A percentile compares a stretch with the other conserved stretches of the same genome.
Evolutionary conservation across 1,140 invertebrate species (phyloP).

Genomic region (Dinoponera quadriceps): DNA sequence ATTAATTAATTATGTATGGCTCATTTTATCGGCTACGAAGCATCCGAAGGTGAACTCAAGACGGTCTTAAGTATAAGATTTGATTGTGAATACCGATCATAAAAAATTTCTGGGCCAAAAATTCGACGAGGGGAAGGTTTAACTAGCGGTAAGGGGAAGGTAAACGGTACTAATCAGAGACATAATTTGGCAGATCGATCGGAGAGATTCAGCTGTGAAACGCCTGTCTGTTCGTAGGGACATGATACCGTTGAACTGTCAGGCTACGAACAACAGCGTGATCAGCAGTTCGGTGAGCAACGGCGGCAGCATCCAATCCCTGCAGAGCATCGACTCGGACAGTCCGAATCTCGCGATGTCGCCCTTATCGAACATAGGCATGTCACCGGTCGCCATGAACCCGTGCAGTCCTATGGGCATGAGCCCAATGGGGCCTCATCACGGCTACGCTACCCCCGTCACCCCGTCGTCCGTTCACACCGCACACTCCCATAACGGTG

Average conservation of each 20-base stretch:
- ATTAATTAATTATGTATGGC: too few species aligned
- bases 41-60: too few species aligned
- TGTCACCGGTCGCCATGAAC: conserved; percentile 82
- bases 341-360: conserved; percentile 81
- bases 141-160: too few species aligned
- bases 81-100: too few species aligned
- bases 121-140: too few species aligned
- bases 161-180: too few species aligned
- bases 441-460: conserved; percentile 81
- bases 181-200: too few species aligned
- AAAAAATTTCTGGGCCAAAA: too few species aligned
- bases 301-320: conserved; percentile 75
- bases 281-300: conserved; percentile 60
- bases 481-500: conserved; percentile 79
- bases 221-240: conserved; percentile 73
- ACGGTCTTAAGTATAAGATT: too few species aligned
- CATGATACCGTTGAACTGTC: conserved; percentile 79
- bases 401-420: conserved; percentile 82
- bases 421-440: conserved; percentile 81
- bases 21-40: too few species aligned
- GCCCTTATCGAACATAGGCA: conserved; percentile 82
- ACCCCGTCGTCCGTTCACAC: conserved; percentile 82
- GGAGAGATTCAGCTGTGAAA: not conserved
- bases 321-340: conserved; percentile 80
- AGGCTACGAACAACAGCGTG: conserved; percentile 55